Evolutionary conservation across 2,797 vertebrate species (phyloP), one percentile per base, ranked within the genome.

Genomic region (Brachyrhaphis roseni): DNA sequence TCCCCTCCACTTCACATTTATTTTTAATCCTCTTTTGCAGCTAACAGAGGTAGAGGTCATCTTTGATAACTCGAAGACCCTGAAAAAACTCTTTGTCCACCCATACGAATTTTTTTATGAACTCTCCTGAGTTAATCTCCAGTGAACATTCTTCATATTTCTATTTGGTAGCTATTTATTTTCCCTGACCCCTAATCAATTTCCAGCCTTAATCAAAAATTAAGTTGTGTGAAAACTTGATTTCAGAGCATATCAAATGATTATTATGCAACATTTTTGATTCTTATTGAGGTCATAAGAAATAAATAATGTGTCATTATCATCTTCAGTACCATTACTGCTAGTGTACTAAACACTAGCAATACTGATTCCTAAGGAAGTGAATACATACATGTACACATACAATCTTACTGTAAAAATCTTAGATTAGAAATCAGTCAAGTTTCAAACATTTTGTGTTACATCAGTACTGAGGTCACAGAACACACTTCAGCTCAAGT

Each of bases 71-170:
- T 36, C 28, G 2, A 79, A 68, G 34, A 47, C 43, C 49, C 6
- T 39, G 18, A n/a, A 53, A 53, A 51, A 49, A 72, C 2, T 28
- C 13, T 47, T 12, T 34, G 43, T n/a, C 34, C 57, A 64, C 26
- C 13, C 16, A 59, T 51, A 75, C 34, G 39, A 36, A 74, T 34
- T 34, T 78, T 81, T 41, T 66, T 66, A 75, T 46, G 23, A 53
- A 45, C 4, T 53, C 11, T 16, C 5, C 28, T 75, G 26, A 80
- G 16, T 70, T 45, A 51, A 23, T 12, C 7, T 45, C n/a, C n/a
- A 49, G 2, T 74, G 62, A 10, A 15, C 26, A 51, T 18, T 36
- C 46, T 39, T 18, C 47, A 26, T 46, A 71, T 11, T 59, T 71
- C 10, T 36, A 28, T 20, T 57, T 34, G 51, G 36, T 18, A n/a